These are phyloP conservation scores for Tiliqua scincoides DNA, from an alignment of 2,113 vertebrate species.

Conservation along the genomic window DNA sequence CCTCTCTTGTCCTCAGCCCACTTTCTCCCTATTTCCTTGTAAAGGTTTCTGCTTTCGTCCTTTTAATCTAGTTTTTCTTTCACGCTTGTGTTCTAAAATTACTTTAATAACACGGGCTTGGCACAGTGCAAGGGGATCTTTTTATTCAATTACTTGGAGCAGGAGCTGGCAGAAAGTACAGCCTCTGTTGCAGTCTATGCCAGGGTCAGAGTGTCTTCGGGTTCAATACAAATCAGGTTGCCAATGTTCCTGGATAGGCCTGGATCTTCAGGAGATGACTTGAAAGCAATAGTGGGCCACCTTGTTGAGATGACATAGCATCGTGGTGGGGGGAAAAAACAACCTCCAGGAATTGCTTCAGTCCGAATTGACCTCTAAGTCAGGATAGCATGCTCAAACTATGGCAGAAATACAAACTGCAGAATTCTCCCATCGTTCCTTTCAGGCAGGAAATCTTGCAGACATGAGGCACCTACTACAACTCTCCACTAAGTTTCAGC, in stretches of 20 bases:
- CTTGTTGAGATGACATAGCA: no score
- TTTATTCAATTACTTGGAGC: background rate
- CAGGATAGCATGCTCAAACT: no score
- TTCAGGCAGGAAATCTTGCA: background rate
- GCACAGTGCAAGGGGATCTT: background rate
- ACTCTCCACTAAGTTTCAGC: background rate
- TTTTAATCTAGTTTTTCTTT: background rate
- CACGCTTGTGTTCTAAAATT: background rate
- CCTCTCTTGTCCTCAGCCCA: background rate
- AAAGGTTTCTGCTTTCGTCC: background rate
- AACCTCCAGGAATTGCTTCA: no score
- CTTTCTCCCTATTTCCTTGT: background rate
- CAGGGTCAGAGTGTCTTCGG: background rate
- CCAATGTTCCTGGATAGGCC: no score
- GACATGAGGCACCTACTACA: background rate
- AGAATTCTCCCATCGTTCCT: background rate
- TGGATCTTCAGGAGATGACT: no score
- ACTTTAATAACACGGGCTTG: background rate
- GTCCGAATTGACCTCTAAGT: no score
- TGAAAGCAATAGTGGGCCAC: no score
- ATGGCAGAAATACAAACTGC: background rate
- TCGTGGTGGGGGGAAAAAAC: no score
- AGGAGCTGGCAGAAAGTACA: background rate
- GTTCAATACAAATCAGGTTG: no score
- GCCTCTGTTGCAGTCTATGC: background rate